Percentiles rank a stretch among this genome's conserved stretches.
Conservation (phyloP, 1,140 invertebrate species). For the Lordiphosa collinella region DNA sequence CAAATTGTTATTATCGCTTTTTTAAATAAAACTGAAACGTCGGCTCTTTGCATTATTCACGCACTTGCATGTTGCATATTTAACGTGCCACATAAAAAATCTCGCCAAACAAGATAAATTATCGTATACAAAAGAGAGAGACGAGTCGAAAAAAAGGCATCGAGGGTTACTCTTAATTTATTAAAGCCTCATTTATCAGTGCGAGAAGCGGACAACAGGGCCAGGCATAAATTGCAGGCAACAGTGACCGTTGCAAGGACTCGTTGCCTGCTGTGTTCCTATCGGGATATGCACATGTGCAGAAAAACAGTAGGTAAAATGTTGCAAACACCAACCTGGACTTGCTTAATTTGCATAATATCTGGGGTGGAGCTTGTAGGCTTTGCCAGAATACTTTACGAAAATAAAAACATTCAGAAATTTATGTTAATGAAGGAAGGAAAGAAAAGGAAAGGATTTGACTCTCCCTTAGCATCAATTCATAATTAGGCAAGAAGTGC, state of each 20-base stretch:
- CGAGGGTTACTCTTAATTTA: constrained; percentile 69
- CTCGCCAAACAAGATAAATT: constrained; percentile 76
- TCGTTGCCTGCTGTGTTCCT: constrained; percentile 13
- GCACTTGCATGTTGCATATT: constrained; percentile 70
- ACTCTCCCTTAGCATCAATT: too few relatives aligned
- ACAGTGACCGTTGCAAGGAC: constrained; percentile 34
- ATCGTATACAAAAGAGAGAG: constrained; percentile 47
- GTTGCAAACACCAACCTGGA: too few relatives aligned
- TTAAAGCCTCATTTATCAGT: constrained; percentile 73
- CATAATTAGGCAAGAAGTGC: too few relatives aligned
- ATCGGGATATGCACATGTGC: neutral
- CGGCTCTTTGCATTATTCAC: constrained; percentile 64
- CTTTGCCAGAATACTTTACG: too few relatives aligned
- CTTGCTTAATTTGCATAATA: too few relatives aligned
- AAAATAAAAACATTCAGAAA: too few relatives aligned
- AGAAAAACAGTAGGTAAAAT: too few relatives aligned
- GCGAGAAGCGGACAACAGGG: neutral
- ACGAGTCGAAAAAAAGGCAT: constrained; percentile 25
- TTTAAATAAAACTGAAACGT: constrained; percentile 65
- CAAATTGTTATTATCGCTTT: constrained; percentile 74
- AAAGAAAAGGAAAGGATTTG: too few relatives aligned
- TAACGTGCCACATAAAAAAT: constrained; percentile 69
- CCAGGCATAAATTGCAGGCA: constrained; percentile 55
- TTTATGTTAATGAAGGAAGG: too few relatives aligned
- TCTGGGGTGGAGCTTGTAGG: too few relatives aligned